These are phyloP conservation scores for Pyrochroa serraticornis DNA, from an alignment of 2,888 invertebrate species.

Conservation along the genomic window DNA sequence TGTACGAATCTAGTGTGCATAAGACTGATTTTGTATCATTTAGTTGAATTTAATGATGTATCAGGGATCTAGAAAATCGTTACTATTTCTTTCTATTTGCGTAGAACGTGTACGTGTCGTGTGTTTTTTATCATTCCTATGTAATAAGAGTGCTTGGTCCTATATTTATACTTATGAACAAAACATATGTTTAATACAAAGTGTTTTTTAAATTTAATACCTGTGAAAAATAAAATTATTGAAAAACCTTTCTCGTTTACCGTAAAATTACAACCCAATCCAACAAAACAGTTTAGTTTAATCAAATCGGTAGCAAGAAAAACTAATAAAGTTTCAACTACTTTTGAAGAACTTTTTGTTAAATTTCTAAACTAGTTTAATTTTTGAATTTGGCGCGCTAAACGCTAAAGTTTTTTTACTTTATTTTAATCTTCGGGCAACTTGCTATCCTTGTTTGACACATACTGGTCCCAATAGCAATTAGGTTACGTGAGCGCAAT, in stretches of 20 bases:
- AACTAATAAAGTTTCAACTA: not conserved
- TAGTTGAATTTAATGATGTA: conserved; percentile 13
- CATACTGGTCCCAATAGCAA: not conserved
- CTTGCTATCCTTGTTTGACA: not conserved
- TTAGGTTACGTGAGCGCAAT: not conserved
- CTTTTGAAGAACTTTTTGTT: not conserved
- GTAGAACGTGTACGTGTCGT: conserved; percentile 30
- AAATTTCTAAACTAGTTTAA: not conserved
- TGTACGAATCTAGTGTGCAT: conserved; percentile 4
- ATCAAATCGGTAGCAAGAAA: too few relatives aligned
- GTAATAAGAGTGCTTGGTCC: conserved; percentile 31
- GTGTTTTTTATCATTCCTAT: conserved; percentile 32
- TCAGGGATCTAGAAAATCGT: conserved; percentile 27
- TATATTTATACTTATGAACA: conserved; percentile 29
- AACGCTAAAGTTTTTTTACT: not conserved
- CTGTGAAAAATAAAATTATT: conserved; percentile 29
- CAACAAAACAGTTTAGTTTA: not conserved
- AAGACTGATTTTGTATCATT: conserved; percentile 26
- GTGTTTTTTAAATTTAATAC: conserved; percentile 32
- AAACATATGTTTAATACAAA: conserved; percentile 25
- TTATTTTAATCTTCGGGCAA: not conserved
- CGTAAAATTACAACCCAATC: too few relatives aligned
- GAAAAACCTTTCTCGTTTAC: not conserved
- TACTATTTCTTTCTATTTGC: conserved; percentile 7
- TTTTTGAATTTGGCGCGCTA: conserved; percentile 16